These are phyloP conservation scores for Eristalis arbustorum DNA, from an alignment of 2,888 invertebrate species.

Conservation along the genomic window DNA sequence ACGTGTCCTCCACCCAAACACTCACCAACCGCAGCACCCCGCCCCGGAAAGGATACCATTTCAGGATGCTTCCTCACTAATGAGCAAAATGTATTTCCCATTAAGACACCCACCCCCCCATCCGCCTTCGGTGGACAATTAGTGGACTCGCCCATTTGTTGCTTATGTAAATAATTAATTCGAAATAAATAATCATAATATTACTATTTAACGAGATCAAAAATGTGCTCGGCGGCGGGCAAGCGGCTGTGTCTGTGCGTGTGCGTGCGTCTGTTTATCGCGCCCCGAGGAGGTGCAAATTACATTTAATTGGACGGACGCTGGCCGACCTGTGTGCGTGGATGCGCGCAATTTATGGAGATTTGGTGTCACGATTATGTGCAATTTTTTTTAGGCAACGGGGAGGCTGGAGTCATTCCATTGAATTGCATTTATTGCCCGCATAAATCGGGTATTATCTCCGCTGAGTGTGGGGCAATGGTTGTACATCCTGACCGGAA, in stretches of 20 bases:
- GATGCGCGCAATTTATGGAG: conserved; percentile 19
- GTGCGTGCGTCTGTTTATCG: background rate
- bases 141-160: conserved; percentile 35
- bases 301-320: conserved; percentile 42
- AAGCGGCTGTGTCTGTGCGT: background rate
- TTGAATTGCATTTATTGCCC: background rate
- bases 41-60: background rate
- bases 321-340: conserved; percentile 10
- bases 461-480: background rate
- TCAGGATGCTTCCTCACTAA: background rate
- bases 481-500: background rate
- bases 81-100: conserved; percentile 7
- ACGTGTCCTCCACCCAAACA: conserved; percentile 2
- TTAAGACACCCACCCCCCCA: background rate
- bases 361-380: background rate
- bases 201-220: conserved; percentile 33
- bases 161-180: conserved; percentile 56
- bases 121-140: background rate
- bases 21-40: background rate
- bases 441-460: conserved; percentile 24
- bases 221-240: background rate
- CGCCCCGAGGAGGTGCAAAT: conserved; percentile 5
- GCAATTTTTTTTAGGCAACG: background rate
- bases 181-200: conserved; percentile 41
- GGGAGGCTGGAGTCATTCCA: background rate